Conservation (phyloP, 2,113 vertebrate genomes). For the Phrynosoma platyrhinos region DNA sequence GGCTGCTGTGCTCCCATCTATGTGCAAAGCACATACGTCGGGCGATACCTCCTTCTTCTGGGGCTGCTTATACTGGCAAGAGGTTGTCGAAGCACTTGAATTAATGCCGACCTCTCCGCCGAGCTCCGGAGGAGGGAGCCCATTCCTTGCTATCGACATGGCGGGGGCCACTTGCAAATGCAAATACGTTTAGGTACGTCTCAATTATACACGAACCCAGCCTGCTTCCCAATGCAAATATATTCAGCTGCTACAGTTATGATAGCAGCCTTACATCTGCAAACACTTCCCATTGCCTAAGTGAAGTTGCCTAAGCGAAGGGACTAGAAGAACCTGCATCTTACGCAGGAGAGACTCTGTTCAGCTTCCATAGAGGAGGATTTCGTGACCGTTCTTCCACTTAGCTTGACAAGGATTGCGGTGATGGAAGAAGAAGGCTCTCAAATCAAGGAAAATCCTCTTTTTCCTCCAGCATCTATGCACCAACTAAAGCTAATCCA, state of each 20-base stretch:
- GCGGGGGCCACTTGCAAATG: not conserved
- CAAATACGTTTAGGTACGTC: slow-evolving; percentile 5
- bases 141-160: not conserved
- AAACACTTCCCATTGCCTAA: not conserved
- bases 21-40: too few relatives aligned
- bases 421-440: too few relatives aligned
- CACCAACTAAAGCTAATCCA: not conserved
- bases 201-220: not conserved
- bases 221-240: slow-evolving; percentile 25
- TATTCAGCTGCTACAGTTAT: slow-evolving; percentile 17
- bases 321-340: not conserved
- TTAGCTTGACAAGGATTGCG: not conserved
- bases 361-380: not conserved
- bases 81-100: not conserved
- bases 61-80: not conserved
- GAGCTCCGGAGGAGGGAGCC: not conserved
- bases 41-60: too few relatives aligned
- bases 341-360: not conserved
- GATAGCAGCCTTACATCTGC: slow-evolving; percentile 6
- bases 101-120: not conserved
- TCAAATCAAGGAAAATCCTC: too few relatives aligned
- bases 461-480: not conserved
- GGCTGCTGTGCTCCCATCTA: too few relatives aligned
- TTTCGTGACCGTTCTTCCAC: not conserved
- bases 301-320: not conserved